Evolutionary conservation across 2,113 vertebrate genomes (phyloP), one percentile per base, ranked within the genome.

Genomic region (Neoarius graeffei): DNA sequence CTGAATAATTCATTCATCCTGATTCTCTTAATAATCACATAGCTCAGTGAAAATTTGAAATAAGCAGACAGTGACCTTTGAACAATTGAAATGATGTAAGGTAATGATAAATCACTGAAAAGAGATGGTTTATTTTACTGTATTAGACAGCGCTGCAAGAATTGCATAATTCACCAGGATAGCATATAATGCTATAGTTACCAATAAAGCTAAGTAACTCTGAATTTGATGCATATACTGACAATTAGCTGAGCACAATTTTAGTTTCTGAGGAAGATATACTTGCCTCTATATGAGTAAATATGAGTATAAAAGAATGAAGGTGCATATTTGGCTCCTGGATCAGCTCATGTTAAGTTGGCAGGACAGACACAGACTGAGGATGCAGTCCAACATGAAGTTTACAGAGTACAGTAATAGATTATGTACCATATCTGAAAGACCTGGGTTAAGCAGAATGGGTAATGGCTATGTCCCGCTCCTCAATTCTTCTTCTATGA

Each of bases 1-100:
- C 54, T 77, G 84, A 85, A 85, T 77, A 62, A 62, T 85, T 62
- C 15, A 86, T 62, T 77, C 42, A 77, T 25, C 48, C 82, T 5
- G 64, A 67, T 30, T 74, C 42, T 20, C 9, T 48, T 76, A 76
- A 50, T 76, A 76, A 76, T 76, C 42, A 50, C 73, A 73, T 50
- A 23, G 20, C 20, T 77, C 42, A 7, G 20, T 14, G 23, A n/a
- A 48, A 74, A 74, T 74, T 17, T 74, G 35, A 52, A 77, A 73
- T 17, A 42, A 19, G 7, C 7, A 73, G 71, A 20, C 8, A 1
- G 1, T 52, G 48, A 14, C 5, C 74, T 77, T 52, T 52, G 8
- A 52, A 52, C 42, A 25, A 25, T 52, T 52, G 23, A 77, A 77
- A 52, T 25, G 23, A n/a, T 77, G 1, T 4, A 77, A 17, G 73